phyloP scores from a whole-genome alignment of 2,113 vertebrate genomes.

The Dipodomys spectabilis region DNA sequence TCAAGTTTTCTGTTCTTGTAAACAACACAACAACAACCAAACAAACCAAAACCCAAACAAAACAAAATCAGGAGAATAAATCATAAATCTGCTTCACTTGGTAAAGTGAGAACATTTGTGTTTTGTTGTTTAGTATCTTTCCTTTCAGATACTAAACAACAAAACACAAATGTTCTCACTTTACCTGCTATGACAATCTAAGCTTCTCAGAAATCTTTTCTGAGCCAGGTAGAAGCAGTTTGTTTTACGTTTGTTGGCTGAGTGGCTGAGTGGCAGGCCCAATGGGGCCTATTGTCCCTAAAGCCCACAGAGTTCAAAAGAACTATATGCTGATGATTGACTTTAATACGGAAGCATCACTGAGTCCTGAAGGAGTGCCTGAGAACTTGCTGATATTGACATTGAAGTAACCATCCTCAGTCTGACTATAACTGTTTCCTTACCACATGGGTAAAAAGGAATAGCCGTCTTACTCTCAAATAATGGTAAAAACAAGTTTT shows the following conservation, averaged over 20 bases:
- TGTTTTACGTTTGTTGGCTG: neutral
- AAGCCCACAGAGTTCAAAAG: neutral
- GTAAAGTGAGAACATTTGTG: constrained; percentile 7
- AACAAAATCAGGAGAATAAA: neutral
- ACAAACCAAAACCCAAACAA: no score
- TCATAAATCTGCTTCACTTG: neutral
- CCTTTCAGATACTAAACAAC: no score
- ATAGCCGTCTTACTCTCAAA: constrained; percentile 20
- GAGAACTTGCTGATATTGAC: neutral
- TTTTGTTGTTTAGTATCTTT: constrained; percentile 3
- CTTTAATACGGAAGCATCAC: neutral
- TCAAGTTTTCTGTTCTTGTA: constrained; percentile 17
- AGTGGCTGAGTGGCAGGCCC: constrained; percentile 15
- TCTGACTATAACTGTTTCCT: neutral
- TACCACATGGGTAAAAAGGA: neutral
- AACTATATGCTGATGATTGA: neutral
- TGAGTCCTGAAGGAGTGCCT: neutral
- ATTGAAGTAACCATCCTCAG: neutral
- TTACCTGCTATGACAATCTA: neutral
- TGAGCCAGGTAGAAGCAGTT: neutral
- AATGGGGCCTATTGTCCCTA: neutral
- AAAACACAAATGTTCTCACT: no score
- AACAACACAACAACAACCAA: neutral
- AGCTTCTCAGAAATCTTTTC: constrained; percentile 14
- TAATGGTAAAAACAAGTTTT: constrained; percentile 1